A percentile compares a stretch with the other conserved stretches of the same genome.
phyloP scores from a whole-genome alignment of 2,888 invertebrate genomes.

The Nysson spinosus region DNA sequence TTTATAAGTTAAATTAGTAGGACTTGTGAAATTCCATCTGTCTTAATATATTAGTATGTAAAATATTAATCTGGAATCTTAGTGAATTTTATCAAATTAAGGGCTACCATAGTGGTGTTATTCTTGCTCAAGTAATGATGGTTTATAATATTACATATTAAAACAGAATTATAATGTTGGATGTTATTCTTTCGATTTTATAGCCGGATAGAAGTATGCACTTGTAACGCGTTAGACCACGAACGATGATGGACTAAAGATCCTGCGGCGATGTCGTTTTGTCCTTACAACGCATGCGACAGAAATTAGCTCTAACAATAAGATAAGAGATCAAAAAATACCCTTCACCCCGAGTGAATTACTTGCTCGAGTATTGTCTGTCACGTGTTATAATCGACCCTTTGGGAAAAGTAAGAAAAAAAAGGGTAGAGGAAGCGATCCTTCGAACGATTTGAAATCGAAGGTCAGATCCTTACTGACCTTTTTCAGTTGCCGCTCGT shows the following conservation, averaged over 20 bases:
- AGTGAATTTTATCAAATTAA: too few relatives aligned
- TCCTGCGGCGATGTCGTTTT: slow-evolving; percentile 14
- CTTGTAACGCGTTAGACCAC: slow-evolving; percentile 18
- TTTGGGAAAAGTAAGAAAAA: neutral
- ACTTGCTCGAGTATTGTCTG: slow-evolving; percentile 7
- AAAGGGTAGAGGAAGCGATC: neutral
- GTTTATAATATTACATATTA: too few relatives aligned
- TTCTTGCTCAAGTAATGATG: too few relatives aligned
- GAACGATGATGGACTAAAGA: slow-evolving; percentile 37
- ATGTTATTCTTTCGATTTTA: neutral
- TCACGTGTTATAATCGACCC: neutral
- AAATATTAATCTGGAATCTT: too few relatives aligned
- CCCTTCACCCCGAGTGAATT: slow-evolving; percentile 12
- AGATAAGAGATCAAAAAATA: slow-evolving; percentile 21
- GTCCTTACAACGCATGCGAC: slow-evolving; percentile 24
- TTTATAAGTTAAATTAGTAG: too few relatives aligned
- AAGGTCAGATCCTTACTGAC: neutral
- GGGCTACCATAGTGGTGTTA: too few relatives aligned
- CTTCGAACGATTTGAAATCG: neutral
- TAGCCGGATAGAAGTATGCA: neutral
- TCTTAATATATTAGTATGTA: too few relatives aligned
- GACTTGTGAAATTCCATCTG: too few relatives aligned
- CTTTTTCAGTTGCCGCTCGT: neutral
- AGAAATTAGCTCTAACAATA: slow-evolving; percentile 23
- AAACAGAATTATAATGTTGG: too few relatives aligned